Evolutionary conservation across 2,797 vertebrate genomes (phyloP).

Genomic region (Typhlichthys eigenmanni): DNA sequence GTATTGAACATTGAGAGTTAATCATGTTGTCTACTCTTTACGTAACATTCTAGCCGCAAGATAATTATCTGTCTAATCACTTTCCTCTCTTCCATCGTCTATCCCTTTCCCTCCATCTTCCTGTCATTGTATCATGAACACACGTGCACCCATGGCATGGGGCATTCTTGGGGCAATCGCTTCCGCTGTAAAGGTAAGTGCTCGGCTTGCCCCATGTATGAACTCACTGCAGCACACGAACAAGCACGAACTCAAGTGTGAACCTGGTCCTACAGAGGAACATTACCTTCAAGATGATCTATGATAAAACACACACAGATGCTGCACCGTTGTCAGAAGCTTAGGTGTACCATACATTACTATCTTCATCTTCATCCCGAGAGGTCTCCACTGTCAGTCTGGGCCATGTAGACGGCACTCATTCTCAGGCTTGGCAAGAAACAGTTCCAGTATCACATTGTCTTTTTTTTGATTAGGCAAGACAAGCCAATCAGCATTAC

Average conservation of each 20-base stretch:
- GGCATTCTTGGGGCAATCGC: conserved; percentile 37
- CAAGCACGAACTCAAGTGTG: conserved; percentile 18
- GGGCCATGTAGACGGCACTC: too few relatives aligned
- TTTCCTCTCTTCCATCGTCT: conserved; percentile 1
- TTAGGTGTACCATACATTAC: too few relatives aligned
- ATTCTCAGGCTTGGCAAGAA: too few relatives aligned
- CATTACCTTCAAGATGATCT: background rate
- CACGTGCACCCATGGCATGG: conserved; percentile 25
- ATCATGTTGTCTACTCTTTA: background rate
- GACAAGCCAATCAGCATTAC: too few relatives aligned
- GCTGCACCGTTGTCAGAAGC: background rate
- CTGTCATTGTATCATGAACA: conserved; percentile 11
- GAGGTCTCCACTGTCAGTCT: too few relatives aligned
- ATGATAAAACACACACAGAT: background rate
- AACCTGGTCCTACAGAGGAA: conserved; percentile 22
- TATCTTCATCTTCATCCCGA: too few relatives aligned
- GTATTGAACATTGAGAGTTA: background rate
- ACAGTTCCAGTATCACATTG: too few relatives aligned
- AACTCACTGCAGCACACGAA: conserved; percentile 44
- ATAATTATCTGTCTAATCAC: too few relatives aligned
- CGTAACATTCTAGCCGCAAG: background rate
- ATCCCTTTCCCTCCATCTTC: conserved; percentile 3
- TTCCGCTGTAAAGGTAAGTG: conserved; percentile 49
- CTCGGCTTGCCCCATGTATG: conserved; percentile 40
- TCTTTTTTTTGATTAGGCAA: too few relatives aligned